Base-by-base conservation (phyloP, 2,888 invertebrate genomes). In the Tiphia femorata region DNA sequence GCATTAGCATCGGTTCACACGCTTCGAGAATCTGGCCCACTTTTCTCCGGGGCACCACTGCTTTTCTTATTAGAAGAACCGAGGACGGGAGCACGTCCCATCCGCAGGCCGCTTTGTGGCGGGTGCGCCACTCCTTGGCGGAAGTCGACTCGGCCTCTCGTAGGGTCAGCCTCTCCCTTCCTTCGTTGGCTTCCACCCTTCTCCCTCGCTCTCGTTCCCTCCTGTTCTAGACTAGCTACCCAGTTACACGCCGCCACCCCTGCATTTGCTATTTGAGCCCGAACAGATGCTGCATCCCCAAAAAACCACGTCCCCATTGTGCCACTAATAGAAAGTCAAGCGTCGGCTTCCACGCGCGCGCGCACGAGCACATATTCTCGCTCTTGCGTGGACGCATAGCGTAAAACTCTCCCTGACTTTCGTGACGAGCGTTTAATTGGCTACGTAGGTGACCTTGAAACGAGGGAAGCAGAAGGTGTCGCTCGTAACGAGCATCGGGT, bases 231-330 rank as follows among this genome's bases (percentile, higher is more conserved):
- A n/a, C n/a, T n/a, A n/a, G n/a, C n/a, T n/a, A n/a, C n/a, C n/a
- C 1, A 33, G 33, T 33, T 43, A 29, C 49, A 17, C 29, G 37
- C 58, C 43, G 37, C 53, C 64, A 50, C 62, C 57, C 56, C 47
- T 29, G 54, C 58, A 46, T 60, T 57, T 70, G 82, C 79, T 76
- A 83, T 80, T 81, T 80, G 82, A 83, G 77, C 77, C 63, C 75
- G 61, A 82, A 81, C 82, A 83, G 82, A 82, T 83, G 82, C 76
- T 71, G 62, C 72, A 67, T 58, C 69, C 70, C 69, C 68, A 72
- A 77, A 73, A 78, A 74, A 76, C 75, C 72, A 73, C 73, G 68
- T 73, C 75, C 67, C 73, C 78, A 81, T 82, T 82, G 81, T 80
- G 72, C 79, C 71, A 75, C 75, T 79, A 78, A 80, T 79, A 77